Evolutionary conservation across 2,888 invertebrate species (phyloP), one percentile per base, ranked within the genome.

Genomic region (Melieria omissa): DNA sequence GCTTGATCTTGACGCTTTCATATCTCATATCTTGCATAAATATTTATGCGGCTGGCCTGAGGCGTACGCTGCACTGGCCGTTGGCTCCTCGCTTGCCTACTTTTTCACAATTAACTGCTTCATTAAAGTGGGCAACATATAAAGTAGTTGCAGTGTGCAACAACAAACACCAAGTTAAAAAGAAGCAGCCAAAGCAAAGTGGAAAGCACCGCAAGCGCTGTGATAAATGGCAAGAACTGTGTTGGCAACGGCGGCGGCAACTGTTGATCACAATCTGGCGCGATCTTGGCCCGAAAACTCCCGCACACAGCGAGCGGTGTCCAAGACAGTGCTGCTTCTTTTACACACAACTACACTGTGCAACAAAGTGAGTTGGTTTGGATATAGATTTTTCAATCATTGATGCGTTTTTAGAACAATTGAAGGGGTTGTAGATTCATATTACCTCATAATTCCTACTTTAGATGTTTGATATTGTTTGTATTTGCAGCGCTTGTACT

Each of bases 51-150:
- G 52, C 52, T n/a, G n/a, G n/a, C n/a, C n/a, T 52, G 10, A 29
- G n/a, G n/a, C 42, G 8, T 60, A 68, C 73, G 78, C 78, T 78
- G 78, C 79, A 81, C 78, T 79, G 80, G 80, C 79, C 78, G 79
- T 78, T 77, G 75, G 79, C 80, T 65, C 79, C 81, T 78, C 80
- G 80, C 9, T 52, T 52, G 8, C 52, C 14, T 12, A 5, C 9
- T 52, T 52, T 12, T 52, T 5, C 29, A 29, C 29, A 29, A 29
- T 29, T 29, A 29, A 29, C 29, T 52, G 12, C 9, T 52, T 52
- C 52, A n/a, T 7, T 14, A 52, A 52, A 52, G 14, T 49, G 49
- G 52, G 2, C 29, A 29, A 29, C 52, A 2, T 49, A 49, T n/a
- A 8, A 52, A 52, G 52, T 52, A 9, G 61, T 42, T 44, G 7